Base-by-base conservation (phyloP, 2,888 invertebrate species). In the Eulithis prunata region DNA sequence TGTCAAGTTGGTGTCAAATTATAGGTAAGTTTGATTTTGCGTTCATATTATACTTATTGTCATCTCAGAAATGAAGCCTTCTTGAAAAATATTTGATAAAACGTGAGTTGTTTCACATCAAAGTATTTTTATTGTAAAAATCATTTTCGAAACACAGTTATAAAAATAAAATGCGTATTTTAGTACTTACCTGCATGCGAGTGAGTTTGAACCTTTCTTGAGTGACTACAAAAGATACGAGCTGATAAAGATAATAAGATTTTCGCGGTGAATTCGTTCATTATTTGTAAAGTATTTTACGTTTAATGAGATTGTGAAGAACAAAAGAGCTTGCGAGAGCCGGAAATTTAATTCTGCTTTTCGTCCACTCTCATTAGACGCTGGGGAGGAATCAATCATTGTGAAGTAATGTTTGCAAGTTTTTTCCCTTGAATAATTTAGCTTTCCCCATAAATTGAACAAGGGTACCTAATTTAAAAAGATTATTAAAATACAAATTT, bases 301-400 rank as follows among this genome's bases (percentile, higher is more conserved):
- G 78, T 78, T 81, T 85, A 86, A 86, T 85, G 83, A 85, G 85
- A 87, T 88, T 87, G 84, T 85, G 79, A 82, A 81, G 85, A 87
- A 86, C 86, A 88, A 88, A 87, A 82, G 85, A 85, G 79, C 77
- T 76, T 73, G 77, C 59, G 76, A 81, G 81, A 79, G 80, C 77
- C 81, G 83, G 81, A 83, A 82, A 86, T 87, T 87, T 84, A 82
- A 86, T 84, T 83, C 73, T 73, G 75, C 72, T 77, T 70, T 75
- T 77, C 77, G 82, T 84, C 81, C 83, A 81, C 78, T 81, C 80
- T 81, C 80, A 82, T 86, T 84, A 85, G 79, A 76, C 70, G 74
- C 77, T 78, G 77, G 75, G 75, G 78, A 75, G 77, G 74, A 79
- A 81, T 83, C 81, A 82, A 86, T 85, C 80, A 81, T 81, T 67